phyloP scores from a whole-genome alignment of 2,888 invertebrate genomes.

The Cristatella mucedo region DNA sequence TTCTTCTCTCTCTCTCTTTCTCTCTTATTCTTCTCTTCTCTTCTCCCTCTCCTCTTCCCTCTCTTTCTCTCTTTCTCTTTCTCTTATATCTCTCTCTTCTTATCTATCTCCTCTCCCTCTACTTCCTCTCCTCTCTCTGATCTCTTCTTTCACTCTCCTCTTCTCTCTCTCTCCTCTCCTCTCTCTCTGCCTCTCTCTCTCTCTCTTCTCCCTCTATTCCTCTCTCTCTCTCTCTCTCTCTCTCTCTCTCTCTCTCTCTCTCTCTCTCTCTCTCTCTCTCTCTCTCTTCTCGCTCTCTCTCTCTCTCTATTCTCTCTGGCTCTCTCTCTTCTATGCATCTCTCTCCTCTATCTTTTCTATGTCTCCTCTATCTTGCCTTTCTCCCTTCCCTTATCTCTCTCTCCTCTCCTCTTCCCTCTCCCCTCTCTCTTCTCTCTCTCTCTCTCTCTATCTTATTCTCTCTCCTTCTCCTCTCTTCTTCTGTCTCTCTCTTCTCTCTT shows the following conservation, averaged over 20 bases:
- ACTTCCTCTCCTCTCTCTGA: too few species aligned
- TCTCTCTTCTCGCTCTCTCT: not conserved
- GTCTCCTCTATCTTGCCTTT: not conserved
- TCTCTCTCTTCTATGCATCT: not conserved
- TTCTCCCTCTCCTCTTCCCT: too few species aligned
- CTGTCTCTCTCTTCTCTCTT: not conserved
- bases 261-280: not conserved
- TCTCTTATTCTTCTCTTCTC: too few species aligned
- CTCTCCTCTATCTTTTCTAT: not conserved
- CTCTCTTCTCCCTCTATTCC: too few species aligned
- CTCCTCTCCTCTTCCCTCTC: conserved; percentile 2
- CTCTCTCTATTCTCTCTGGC: conserved; percentile 5
- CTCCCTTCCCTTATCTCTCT: conserved; percentile 1
- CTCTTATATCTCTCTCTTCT: too few species aligned
- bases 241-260: not conserved
- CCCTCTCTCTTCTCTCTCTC: not conserved
- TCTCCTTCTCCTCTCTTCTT: not conserved
- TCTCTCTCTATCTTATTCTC: conserved; percentile 6
- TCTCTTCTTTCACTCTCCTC: too few species aligned
- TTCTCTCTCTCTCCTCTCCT: too few species aligned
- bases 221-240: conserved; percentile 1
- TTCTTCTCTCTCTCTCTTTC: too few species aligned
- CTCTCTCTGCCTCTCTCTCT: too few species aligned
- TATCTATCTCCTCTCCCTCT: too few species aligned
- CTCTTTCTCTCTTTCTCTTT: too few species aligned